These are phyloP conservation scores for Trissolcus brochymenae DNA, from an alignment of 2,888 invertebrate genomes.

Conservation along the genomic window DNA sequence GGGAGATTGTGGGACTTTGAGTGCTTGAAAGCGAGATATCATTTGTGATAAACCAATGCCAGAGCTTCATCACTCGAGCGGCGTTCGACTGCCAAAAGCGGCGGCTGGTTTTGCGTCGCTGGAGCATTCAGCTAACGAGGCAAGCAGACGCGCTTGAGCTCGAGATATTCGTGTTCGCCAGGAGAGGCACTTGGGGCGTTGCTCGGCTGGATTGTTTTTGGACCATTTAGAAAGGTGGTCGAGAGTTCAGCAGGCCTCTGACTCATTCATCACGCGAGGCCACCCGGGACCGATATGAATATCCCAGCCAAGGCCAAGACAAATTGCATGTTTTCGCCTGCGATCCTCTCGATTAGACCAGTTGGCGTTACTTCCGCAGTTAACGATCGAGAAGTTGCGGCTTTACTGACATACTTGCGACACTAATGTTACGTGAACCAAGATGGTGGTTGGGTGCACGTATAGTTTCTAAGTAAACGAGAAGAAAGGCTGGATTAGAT, in stretches of 20 bases:
- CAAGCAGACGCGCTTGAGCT: conserved; percentile 27
- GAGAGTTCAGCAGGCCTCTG: conserved; percentile 34
- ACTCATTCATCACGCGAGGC: conserved; percentile 47
- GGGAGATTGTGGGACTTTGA: conserved; percentile 25
- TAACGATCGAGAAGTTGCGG: conserved; percentile 16
- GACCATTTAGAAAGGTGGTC: conserved; percentile 37
- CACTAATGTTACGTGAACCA: not conserved
- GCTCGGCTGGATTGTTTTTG: conserved; percentile 46
- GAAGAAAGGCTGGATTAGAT: not conserved
- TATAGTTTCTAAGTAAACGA: not conserved
- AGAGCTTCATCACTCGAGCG: conserved; percentile 27
- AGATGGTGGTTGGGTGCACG: not conserved
- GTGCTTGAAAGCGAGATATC: conserved; percentile 9
- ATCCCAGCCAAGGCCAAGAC: conserved; percentile 35
- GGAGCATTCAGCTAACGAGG: conserved; percentile 47
- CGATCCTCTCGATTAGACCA: conserved; percentile 37
- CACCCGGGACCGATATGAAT: conserved; percentile 39
- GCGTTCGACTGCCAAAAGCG: conserved; percentile 39
- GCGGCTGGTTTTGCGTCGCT: conserved; percentile 31
- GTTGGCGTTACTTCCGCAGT: conserved; percentile 30
- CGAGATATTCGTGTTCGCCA: conserved; percentile 31
- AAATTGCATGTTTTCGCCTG: conserved; percentile 39
- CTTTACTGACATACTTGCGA: conserved; percentile 14
- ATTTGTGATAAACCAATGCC: conserved; percentile 34
- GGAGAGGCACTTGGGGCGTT: conserved; percentile 37